phyloP scores from a whole-genome alignment of 2,797 vertebrate species.

The Tamandua tetradactyla region DNA sequence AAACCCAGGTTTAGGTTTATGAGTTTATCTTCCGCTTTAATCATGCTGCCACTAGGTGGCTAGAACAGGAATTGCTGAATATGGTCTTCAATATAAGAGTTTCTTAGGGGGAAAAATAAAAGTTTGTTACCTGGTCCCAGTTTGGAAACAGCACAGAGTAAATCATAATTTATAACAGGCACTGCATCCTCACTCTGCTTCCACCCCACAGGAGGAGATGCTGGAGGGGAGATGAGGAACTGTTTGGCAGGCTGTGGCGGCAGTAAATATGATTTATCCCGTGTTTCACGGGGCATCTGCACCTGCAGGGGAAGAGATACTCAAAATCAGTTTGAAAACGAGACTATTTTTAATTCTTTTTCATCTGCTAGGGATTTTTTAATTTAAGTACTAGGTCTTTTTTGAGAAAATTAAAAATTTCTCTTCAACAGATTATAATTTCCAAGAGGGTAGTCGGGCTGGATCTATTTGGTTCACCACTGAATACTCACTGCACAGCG shows the following conservation, averaged over 20 bases:
- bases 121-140: slow-evolving; percentile 92
- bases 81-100: not conserved
- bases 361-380: not conserved
- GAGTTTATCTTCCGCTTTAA: not conserved
- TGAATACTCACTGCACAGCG: not conserved
- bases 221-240: slow-evolving; percentile 98
- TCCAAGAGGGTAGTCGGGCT: not conserved
- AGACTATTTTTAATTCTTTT: not conserved
- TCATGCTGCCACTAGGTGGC: accelerated
- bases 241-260: slow-evolving; percentile 96
- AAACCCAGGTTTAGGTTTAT: not conserved
- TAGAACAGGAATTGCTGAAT: not conserved
- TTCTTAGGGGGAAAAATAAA: not conserved
- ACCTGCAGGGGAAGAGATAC: slow-evolving; percentile 83
- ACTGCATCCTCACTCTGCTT: slow-evolving; percentile 96
- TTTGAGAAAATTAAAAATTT: not conserved
- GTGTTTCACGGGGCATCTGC: slow-evolving; percentile 91
- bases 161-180: slow-evolving; percentile 96
- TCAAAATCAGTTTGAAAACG: not conserved
- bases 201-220: slow-evolving; percentile 97
- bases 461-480: not conserved
- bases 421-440: not conserved
- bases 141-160: slow-evolving; percentile 97
- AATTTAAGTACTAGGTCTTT: not conserved
- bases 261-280: slow-evolving; percentile 94